Evolutionary conservation across 2,797 vertebrate species (phyloP).

Genomic region (Acipenser ruthenus): DNA sequence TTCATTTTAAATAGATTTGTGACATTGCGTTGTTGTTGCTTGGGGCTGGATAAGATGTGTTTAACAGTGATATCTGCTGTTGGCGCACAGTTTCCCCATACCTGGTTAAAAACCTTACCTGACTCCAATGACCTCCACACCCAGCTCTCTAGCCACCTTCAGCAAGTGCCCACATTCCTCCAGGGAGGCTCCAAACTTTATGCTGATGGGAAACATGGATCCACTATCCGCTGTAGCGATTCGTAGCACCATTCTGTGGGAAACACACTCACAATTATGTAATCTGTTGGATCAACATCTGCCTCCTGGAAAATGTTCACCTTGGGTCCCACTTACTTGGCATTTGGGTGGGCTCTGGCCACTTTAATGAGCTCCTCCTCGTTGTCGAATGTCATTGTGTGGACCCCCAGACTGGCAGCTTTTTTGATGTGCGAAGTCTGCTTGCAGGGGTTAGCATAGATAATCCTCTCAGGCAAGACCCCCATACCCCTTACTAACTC

Average conservation of each 20-base stretch:
- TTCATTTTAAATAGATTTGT: too few species aligned
- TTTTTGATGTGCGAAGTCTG: slow-evolving; percentile 30
- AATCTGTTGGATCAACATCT: not conserved
- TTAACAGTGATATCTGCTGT: too few species aligned
- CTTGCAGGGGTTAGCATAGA: slow-evolving; percentile 42
- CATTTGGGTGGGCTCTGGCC: slow-evolving; percentile 23
- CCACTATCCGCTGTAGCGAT: slow-evolving; percentile 29
- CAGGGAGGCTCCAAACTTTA: slow-evolving; percentile 33
- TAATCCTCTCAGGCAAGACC: slow-evolving; percentile 27
- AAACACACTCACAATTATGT: not conserved
- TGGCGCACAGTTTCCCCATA: too few species aligned
- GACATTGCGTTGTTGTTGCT: too few species aligned
- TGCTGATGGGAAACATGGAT: not conserved
- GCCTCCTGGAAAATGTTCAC: too few species aligned
- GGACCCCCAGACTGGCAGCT: slow-evolving; percentile 26
- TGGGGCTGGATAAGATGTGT: too few species aligned
- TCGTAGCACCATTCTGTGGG: slow-evolving; percentile 28
- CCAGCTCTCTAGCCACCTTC: slow-evolving; percentile 20
- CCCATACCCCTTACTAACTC: slow-evolving; percentile 32
- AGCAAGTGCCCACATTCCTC: slow-evolving; percentile 18
- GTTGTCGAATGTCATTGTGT: slow-evolving; percentile 39
- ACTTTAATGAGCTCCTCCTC: slow-evolving; percentile 40
- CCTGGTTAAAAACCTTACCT: not conserved
- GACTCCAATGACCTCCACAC: slow-evolving; percentile 29
- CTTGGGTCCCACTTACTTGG: slow-evolving; percentile 28